Base-by-base conservation (phyloP, 2,888 invertebrate species). In the Isotomurus palustris region DNA sequence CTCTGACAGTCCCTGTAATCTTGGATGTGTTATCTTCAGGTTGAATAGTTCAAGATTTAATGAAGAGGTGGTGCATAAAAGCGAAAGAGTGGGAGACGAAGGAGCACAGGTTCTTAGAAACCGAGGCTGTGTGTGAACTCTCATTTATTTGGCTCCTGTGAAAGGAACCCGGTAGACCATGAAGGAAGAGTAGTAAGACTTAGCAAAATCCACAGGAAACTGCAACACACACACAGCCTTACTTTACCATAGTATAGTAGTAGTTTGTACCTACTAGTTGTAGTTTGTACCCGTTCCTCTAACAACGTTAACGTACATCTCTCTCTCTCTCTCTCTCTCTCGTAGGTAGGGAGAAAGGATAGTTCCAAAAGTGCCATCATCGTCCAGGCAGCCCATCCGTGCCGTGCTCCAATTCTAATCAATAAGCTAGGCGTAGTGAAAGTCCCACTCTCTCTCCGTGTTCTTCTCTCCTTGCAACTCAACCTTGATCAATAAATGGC, bases 401-500 rank as follows among this genome's bases (percentile, higher is more conserved):
- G 21, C 43, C 43, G 21, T 10, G 4, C 43, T 43, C 21, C 43
- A 19, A 24, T 24, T 43, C 22, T 21, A 43, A 43, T 43, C 43
- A 24, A 43, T 43, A 43, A 43, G 25, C 43, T 43, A 24, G 43
- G 43, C 43, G 43, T 43, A 43, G 43, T 43, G 43, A 43, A 24
- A 12, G 12, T 8, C 8, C 8, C 8, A 17, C 43, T 40, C 19
- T 40, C 40, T 40, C 40, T 24, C 43, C 44, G 21, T 44, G 43
- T 53, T 27, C 19, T 28, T 27, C 41, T 52, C 40, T 28, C 21
- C 27, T 29, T 43, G 41, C 43, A 48, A 17, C 32, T 43, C 40
- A n/a, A 25, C 36, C 25, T 27, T 38, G 45, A 47, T 54, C 54
- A 54, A 38, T 38, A 38, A 38, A 38, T 38, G 38, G 38, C 6